These are phyloP conservation scores for Anseranas semipalmata DNA, from an alignment of 2,113 vertebrate species.

Conservation along the genomic window DNA sequence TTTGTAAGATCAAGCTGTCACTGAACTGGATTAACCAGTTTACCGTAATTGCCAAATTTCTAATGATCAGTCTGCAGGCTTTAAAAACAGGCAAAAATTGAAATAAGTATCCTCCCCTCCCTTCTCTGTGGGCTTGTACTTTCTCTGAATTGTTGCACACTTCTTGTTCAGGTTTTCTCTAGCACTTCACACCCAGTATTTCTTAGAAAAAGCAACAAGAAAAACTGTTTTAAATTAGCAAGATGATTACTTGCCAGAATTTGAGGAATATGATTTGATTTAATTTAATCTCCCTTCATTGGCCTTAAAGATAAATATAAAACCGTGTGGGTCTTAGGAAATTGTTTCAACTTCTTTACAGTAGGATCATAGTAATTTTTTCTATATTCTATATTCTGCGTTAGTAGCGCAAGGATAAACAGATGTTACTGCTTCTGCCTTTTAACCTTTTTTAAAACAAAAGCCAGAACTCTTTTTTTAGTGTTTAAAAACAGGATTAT, in stretches of 20 bases:
- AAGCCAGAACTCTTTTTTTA: neutral
- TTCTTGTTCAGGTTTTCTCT: neutral
- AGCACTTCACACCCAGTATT: neutral
- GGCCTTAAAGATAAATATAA: neutral
- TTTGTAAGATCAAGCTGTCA: neutral
- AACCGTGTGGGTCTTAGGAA: neutral
- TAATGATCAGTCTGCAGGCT: neutral
- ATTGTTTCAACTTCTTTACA: neutral
- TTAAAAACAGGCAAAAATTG: neutral
- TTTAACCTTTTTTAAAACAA: slow-evolving; percentile 27
- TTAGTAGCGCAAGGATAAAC: neutral
- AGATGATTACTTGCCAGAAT: neutral
- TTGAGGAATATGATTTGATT: neutral
- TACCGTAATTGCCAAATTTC: neutral
- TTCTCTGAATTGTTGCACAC: neutral
- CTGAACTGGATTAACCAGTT: neutral
- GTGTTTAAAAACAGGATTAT: neutral
- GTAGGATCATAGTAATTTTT: neutral
- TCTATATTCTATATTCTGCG: neutral
- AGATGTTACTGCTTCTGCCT: neutral
- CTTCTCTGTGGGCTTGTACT: neutral
- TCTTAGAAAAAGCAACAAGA: neutral
- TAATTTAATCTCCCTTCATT: neutral
- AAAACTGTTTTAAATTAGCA: neutral
- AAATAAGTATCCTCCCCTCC: neutral